Percentiles rank a stretch among this genome's conserved stretches.
Evolutionary conservation across 2,113 vertebrate genomes (phyloP).

Genomic region (Struthio camelus): DNA sequence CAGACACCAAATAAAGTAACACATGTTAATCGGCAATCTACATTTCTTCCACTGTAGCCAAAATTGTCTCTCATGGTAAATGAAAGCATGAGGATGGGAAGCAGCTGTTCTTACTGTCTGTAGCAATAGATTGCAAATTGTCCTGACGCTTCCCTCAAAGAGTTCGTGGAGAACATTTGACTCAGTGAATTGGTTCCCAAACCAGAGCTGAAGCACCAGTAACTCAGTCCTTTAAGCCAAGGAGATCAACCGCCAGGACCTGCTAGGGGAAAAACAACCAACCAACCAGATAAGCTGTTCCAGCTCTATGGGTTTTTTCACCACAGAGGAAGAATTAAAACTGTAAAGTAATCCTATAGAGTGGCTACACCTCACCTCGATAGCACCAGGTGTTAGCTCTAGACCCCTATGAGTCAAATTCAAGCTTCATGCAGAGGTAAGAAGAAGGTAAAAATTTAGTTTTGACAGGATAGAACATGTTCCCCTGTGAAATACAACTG

Average conservation of each 20-base stretch:
- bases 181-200: background rate
- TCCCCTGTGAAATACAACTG: background rate
- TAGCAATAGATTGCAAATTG: constrained; percentile 22
- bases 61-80: background rate
- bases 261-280: rapidly evolving
- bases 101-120: constrained; percentile 25
- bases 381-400: background rate
- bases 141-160: background rate
- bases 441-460: background rate
- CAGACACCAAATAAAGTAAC: constrained; percentile 39
- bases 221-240: background rate
- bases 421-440: background rate
- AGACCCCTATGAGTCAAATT: background rate
- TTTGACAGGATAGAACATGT: background rate
- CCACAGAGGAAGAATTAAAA: background rate
- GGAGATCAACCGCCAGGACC: background rate
- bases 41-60: constrained; percentile 46
- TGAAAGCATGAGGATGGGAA: constrained; percentile 25
- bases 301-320: background rate
- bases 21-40: constrained; percentile 22
- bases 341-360: background rate
- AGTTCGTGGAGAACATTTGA: background rate
- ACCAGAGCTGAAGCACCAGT: background rate
- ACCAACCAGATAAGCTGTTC: background rate
- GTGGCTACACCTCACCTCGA: background rate